A percentile compares a stretch with the other conserved stretches of the same genome.
These are phyloP conservation scores for Napeogenes sylphis DNA, from an alignment of 2,888 invertebrate species.

Conservation along the genomic window DNA sequence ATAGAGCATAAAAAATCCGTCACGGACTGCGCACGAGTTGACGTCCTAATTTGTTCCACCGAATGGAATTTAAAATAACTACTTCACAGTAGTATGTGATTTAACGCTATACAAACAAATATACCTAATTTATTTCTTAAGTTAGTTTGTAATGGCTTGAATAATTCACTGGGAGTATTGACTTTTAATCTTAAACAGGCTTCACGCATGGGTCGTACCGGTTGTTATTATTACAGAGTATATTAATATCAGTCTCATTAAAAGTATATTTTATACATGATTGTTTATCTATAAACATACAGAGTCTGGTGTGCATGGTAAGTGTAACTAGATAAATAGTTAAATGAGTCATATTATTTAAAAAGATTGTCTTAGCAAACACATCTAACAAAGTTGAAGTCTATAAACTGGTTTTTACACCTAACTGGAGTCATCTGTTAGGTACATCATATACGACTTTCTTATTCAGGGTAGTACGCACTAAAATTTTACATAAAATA, in stretches of 20 bases:
- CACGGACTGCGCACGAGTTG: slow-evolving; percentile 61
- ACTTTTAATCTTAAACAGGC: slow-evolving; percentile 17
- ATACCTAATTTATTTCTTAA: slow-evolving; percentile 24
- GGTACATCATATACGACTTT: no score
- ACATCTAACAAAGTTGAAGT: no score
- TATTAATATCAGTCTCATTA: background rate
- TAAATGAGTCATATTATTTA: no score
- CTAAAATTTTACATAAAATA: no score
- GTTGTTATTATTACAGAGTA: background rate
- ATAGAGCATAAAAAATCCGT: slow-evolving; percentile 75
- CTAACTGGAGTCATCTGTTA: no score
- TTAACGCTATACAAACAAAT: slow-evolving; percentile 30
- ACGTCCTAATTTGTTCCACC: slow-evolving; percentile 50
- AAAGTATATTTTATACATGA: background rate
- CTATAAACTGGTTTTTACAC: no score
- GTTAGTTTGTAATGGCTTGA: slow-evolving; percentile 25
- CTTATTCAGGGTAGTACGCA: no score
- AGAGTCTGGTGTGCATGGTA: no score
- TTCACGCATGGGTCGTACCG: slow-evolving; percentile 3
- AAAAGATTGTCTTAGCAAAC: no score
- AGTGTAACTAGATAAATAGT: no score
- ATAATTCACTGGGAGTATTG: slow-evolving; percentile 22
- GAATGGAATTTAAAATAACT: slow-evolving; percentile 2
- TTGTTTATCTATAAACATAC: background rate
- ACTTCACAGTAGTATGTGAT: slow-evolving; percentile 28